Evolutionary conservation across 2,888 invertebrate genomes (phyloP).

Genomic region (Drosophila acutilabella): DNA sequence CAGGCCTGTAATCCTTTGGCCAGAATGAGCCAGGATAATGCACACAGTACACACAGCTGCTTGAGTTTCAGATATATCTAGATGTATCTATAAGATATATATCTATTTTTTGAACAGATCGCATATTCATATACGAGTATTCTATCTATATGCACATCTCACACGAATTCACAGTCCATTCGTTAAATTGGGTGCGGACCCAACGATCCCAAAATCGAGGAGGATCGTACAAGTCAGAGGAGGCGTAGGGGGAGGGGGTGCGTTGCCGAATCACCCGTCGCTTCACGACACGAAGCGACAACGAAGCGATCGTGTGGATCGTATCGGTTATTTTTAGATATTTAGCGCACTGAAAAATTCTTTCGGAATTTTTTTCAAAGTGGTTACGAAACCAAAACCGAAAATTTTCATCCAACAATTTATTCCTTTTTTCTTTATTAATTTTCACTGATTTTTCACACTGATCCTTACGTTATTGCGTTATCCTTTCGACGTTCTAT

Average conservation of each 20-base stretch:
- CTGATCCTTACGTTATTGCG: slow-evolving; percentile 68
- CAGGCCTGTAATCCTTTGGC: slow-evolving; percentile 55
- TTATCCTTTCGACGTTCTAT: slow-evolving; percentile 77
- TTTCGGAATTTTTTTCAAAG: slow-evolving; percentile 73
- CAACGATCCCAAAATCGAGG: slow-evolving; percentile 44
- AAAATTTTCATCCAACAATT: slow-evolving; percentile 59
- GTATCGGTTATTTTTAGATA: slow-evolving; percentile 81
- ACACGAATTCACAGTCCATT: slow-evolving; percentile 76
- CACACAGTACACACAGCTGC: slow-evolving; percentile 31
- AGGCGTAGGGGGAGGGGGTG: slow-evolving; percentile 35
- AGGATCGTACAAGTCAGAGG: neutral
- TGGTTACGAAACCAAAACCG: slow-evolving; percentile 82
- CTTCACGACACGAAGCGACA: slow-evolving; percentile 39
- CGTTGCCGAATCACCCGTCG: slow-evolving; percentile 52
- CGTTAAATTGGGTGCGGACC: slow-evolving; percentile 79
- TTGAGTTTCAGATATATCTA: slow-evolving; percentile 20
- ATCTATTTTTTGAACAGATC: slow-evolving; percentile 32
- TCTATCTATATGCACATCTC: slow-evolving; percentile 62
- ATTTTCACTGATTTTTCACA: slow-evolving; percentile 46
- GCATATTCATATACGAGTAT: slow-evolving; percentile 44
- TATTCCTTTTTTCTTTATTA: slow-evolving; percentile 31
- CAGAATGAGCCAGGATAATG: slow-evolving; percentile 62
- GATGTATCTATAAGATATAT: slow-evolving; percentile 39
- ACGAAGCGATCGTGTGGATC: slow-evolving; percentile 51
- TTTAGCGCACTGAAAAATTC: slow-evolving; percentile 83